Percentiles rank a stretch among this genome's conserved stretches.
These are phyloP conservation scores for Taeniopygia guttata DNA, from an alignment of 2,797 vertebrate genomes.

Conservation along the genomic window DNA sequence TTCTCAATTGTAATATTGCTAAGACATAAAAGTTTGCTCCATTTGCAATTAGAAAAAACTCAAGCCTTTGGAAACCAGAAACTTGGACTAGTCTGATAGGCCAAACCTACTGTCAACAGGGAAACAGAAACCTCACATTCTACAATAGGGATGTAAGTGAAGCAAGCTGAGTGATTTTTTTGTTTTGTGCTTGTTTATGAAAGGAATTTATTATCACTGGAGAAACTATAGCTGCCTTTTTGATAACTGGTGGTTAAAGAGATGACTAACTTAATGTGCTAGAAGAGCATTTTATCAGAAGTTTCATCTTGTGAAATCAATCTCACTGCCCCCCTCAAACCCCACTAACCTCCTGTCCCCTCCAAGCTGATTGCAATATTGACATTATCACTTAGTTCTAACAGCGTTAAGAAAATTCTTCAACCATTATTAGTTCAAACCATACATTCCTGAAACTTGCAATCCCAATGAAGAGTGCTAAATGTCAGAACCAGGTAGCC, in stretches of 20 bases:
- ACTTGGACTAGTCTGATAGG: background rate
- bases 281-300: background rate
- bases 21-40: background rate
- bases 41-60: background rate
- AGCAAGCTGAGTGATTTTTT: background rate
- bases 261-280: background rate
- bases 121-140: background rate
- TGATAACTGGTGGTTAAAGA: background rate
- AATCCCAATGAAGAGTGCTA: background rate
- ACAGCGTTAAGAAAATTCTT: background rate
- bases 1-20: background rate
- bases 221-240: background rate
- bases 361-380: background rate
- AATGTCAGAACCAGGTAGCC: background rate
- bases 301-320: background rate
- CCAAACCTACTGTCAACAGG: background rate
- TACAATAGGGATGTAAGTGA: background rate
- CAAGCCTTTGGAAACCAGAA: background rate
- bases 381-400: background rate
- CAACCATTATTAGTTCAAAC: background rate
- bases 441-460: background rate
- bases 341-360: background rate
- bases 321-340: fast-evolving
- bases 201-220: background rate
- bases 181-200: background rate